These are phyloP conservation scores for Drosophila eohydei DNA, from an alignment of 2,888 invertebrate species.

Conservation along the genomic window DNA sequence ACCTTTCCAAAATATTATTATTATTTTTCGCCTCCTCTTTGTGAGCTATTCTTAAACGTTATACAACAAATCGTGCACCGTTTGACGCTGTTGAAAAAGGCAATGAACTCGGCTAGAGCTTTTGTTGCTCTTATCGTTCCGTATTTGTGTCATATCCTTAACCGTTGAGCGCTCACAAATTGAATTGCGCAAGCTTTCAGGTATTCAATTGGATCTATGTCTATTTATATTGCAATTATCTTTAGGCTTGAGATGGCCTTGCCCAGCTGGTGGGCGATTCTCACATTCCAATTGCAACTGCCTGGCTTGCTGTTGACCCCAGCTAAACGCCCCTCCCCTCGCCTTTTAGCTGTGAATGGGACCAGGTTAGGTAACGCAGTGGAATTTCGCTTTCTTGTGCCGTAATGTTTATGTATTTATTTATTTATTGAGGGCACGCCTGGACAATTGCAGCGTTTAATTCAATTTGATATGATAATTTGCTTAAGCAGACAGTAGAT, in stretches of 20 bases:
- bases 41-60: neutral
- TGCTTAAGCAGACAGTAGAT: conserved; percentile 22
- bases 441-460: conserved; percentile 68
- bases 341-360: neutral
- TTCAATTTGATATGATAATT: conserved; percentile 77
- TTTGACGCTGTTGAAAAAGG: no score
- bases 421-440: conserved; percentile 65
- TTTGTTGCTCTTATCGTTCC: no score
- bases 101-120: neutral
- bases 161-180: neutral
- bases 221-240: conserved; percentile 13
- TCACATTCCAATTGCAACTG: conserved; percentile 50
- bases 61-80: no score
- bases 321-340: neutral
- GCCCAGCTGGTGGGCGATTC: conserved; percentile 23
- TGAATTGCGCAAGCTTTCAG: neutral
- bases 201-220: neutral
- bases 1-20: neutral
- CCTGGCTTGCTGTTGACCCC: conserved; percentile 30
- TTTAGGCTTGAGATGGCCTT: conserved; percentile 8
- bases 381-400: conserved; percentile 39
- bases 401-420: conserved; percentile 62
- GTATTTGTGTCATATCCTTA: neutral
- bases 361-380: conserved; percentile 22
- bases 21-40: neutral